These are phyloP conservation scores for Pedionomus torquatus DNA, from an alignment of 2,113 vertebrate species.

Conservation along the genomic window DNA sequence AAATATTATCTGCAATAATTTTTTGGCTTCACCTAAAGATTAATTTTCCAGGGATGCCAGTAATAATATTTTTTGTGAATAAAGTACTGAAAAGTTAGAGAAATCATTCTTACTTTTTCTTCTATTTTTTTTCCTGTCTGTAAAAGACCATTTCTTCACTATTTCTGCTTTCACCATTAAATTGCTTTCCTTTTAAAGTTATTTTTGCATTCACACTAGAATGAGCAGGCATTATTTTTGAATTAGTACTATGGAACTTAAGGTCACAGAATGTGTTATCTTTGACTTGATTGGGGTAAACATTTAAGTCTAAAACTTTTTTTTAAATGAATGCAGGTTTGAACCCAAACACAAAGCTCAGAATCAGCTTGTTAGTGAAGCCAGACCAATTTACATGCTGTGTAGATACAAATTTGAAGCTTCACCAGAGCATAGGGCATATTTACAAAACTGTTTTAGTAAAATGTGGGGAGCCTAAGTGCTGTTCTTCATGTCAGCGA, in stretches of 20 bases:
- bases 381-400: neutral
- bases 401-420: neutral
- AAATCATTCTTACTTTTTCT: neutral
- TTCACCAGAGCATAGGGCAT: neutral
- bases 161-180: neutral
- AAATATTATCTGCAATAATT: neutral
- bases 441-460: neutral
- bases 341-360: neutral
- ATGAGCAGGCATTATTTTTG: neutral
- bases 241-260: neutral
- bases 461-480: neutral
- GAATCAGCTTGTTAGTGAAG: neutral
- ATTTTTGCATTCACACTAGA: neutral
- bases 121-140: neutral
- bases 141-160: neutral
- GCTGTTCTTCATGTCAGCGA: neutral
- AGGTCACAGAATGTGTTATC: neutral
- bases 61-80: neutral
- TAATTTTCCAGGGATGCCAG: neutral
- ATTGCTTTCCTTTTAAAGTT: neutral
- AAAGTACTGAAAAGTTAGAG: neutral
- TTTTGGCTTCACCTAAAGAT: neutral
- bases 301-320: neutral
- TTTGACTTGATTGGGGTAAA: neutral
- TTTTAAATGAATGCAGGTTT: neutral